phyloP scores from a whole-genome alignment of 2,797 vertebrate genomes.

The Epinephelus coioides region DNA sequence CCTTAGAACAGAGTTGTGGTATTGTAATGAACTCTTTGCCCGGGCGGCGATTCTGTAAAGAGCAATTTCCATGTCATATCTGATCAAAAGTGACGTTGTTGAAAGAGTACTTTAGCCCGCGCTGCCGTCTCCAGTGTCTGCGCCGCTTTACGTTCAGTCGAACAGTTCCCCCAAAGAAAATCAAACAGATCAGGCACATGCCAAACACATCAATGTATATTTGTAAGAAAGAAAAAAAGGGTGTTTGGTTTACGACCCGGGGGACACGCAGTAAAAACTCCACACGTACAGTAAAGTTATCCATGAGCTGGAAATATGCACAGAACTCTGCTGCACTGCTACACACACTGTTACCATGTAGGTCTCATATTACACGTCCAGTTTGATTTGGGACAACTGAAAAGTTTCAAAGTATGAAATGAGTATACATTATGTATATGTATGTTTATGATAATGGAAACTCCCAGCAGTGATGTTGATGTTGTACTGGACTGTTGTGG shows the following conservation, averaged over 20 bases:
- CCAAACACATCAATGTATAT: conserved; percentile 25
- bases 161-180: conserved; percentile 28
- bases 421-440: too few relatives aligned
- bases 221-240: neutral
- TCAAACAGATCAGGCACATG: conserved; percentile 27
- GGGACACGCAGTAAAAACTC: conserved; percentile 1
- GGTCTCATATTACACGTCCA: neutral
- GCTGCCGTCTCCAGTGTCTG: conserved; percentile 45
- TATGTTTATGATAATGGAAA: too few relatives aligned
- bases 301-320: neutral
- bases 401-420: neutral
- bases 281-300: neutral
- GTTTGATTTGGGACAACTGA: neutral
- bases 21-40: conserved; percentile 56
- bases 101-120: conserved; percentile 48
- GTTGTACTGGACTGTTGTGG: too few relatives aligned
- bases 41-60: conserved; percentile 56
- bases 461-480: too few relatives aligned
- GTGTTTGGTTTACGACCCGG: conserved; percentile 13
- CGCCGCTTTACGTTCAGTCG: neutral
- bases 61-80: conserved; percentile 72
- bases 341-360: neutral
- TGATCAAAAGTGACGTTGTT: conserved; percentile 68
- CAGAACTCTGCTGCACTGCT: neutral
- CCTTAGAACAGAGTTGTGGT: conserved; percentile 53